Evolutionary conservation across 2,888 invertebrate species (phyloP), one percentile per base, ranked within the genome.

Genomic region (Pantelozetes paolii): DNA sequence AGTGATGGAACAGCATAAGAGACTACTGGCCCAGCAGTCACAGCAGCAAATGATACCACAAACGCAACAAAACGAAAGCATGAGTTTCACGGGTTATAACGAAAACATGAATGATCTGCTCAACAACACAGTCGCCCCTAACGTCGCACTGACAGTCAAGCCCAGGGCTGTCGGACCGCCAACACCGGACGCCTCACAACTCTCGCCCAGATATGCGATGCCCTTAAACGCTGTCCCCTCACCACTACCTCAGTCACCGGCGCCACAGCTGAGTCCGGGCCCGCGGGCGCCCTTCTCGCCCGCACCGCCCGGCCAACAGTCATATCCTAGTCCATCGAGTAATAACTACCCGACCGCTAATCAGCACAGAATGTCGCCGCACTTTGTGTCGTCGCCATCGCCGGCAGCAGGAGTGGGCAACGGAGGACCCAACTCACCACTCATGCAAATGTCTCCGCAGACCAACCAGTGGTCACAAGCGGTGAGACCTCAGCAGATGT

Each of bases 91-190:
- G n/a, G 67, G 67, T 15, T 67, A 42, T 42, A 32, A 40, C 20
- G 82, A 82, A 75, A 92, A 90, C 80, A 91, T 94, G 80, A 91
- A 89, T 81, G 91, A 90, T 76, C 86, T 95, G 79, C 86, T 94
- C 80, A 91, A 90, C 81, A 90, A 90, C 79, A 89, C 89, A 69
- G 91, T 92, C 77, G 92, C 67, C 5, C 72, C 72, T 3, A 74
- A 71, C 62, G 76, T 76, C 28, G 48, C 62, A 23, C 59, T 75
- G 18, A 30, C 42, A 23, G 42, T 72, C 26, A 75, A 74, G 67
- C 59, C 70, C 28, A 48, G 72, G 36, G 18, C 20, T 32, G 54
- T 54, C n/a, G 72, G 23, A n/a, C 30, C 48, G 18, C 59, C 13
- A 42, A 57, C 59, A 26, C 26, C 20, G 23, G 71, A 36, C 26